Base-by-base conservation (phyloP, 2,888 invertebrate species). In the Heliothis peltigera region DNA sequence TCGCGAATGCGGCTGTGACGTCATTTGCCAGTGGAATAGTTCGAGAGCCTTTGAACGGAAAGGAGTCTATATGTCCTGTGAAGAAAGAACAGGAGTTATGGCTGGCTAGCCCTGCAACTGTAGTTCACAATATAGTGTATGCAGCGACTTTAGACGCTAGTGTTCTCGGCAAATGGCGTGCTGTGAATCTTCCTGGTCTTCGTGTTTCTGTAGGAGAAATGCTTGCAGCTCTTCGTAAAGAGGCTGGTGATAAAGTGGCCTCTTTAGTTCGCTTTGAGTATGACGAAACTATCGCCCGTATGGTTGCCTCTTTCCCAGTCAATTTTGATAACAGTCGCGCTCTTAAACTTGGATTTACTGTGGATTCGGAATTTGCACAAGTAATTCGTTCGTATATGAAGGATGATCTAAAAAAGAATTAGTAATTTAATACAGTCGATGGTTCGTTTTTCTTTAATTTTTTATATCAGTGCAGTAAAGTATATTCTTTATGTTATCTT, bases 11-110 rank as follows among this genome's bases (percentile, higher is more conserved):
- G 18, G 94, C 94, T 0, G 88, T 93, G 43, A 92, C 94, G n/a
- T 93, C 93, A 46, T 94, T 90, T 64, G 94, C 90, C 2, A 93
- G 93, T 77, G 92, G 89, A 1, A 81, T 93, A n/a, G 82, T 94
- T 42, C 87, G 94, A 19, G 93, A 93, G 66, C 92, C 94, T 17
- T 78, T 94, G 57, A 82, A 84, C 3, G 92, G 92, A 1, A 64
- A 77, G 25, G 63, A 57, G 25, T 84, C 88, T 2, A 64, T 79
- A 46, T 86, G 90, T 46, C 94, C 94, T 0, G 93, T 94, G 46
- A 75, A 78, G 15, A 70, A 75, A 21, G 84, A 84, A n/a, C 87
- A 85, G 66, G 80, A 84, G 47, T 22, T 93, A 62, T 94, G 91
- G 92, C 69, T 94, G 67, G 80, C 89, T 22, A 91, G 93, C 53